These are phyloP conservation scores for Pao palembangensis DNA, from an alignment of 2,113 vertebrate species.

Conservation along the genomic window DNA sequence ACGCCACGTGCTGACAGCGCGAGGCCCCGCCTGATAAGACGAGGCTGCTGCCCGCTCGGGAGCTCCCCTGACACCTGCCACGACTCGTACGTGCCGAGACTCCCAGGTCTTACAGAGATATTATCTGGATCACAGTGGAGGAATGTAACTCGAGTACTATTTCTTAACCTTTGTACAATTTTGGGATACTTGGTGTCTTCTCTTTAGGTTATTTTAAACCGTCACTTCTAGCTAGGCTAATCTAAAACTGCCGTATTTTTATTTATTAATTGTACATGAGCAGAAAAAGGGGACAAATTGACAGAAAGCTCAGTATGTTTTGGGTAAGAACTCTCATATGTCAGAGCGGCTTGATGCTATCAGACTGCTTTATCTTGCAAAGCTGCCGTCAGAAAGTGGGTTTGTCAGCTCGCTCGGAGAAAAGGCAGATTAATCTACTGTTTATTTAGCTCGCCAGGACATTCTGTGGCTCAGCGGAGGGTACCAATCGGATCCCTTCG, in stretches of 20 bases:
- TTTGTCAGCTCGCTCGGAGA: slow-evolving; percentile 49
- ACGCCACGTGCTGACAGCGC: slow-evolving; percentile 70
- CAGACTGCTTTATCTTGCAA: slow-evolving; percentile 40
- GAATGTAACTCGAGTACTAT: too few species aligned
- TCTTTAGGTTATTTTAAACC: too few species aligned
- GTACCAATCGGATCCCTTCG: slow-evolving; percentile 47
- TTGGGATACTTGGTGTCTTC: too few species aligned
- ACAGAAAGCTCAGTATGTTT: too few species aligned
- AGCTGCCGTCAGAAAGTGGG: slow-evolving; percentile 47
- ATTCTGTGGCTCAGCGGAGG: slow-evolving; percentile 40
- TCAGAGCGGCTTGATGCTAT: slow-evolving; percentile 11
- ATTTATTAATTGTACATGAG: too few species aligned
- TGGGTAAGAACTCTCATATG: slow-evolving; percentile 15
- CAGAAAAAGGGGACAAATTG: too few species aligned
- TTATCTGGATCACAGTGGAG: slow-evolving; percentile 23
- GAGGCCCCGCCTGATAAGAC: slow-evolving; percentile 72
- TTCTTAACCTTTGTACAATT: too few species aligned
- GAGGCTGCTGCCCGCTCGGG: slow-evolving; percentile 65
- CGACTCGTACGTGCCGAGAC: slow-evolving; percentile 45
- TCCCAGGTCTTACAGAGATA: slow-evolving; percentile 19
- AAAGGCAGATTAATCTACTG: slow-evolving; percentile 58
- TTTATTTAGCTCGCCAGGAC: slow-evolving; percentile 59
- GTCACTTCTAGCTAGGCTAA: too few species aligned
- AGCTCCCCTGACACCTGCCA: slow-evolving; percentile 69
- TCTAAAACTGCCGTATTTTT: too few species aligned